Evolutionary conservation across 2,888 invertebrate species (phyloP).

Genomic region (Folsomia manolachei): DNA sequence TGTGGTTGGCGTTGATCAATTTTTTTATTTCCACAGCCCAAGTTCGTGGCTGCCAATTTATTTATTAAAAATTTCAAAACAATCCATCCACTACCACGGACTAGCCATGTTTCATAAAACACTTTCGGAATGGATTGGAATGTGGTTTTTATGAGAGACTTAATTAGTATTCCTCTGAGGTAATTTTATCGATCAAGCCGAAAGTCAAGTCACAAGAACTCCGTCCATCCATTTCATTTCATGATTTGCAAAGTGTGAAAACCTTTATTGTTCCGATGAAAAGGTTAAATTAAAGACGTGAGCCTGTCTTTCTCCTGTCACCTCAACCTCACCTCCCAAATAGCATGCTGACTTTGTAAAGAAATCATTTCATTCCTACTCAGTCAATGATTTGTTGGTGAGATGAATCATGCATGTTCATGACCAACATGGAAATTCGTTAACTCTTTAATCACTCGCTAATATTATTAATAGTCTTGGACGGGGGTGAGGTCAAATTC

Average conservation of each 20-base stretch:
- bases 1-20: background rate
- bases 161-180: slow-evolving; percentile 20
- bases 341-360: background rate
- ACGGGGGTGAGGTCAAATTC: background rate
- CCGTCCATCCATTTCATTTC: slow-evolving; percentile 3
- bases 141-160: slow-evolving; percentile 12
- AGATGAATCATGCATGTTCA: background rate
- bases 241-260: slow-evolving; percentile 36
- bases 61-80: slow-evolving; percentile 24
- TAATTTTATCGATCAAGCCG: slow-evolving; percentile 20
- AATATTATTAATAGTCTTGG: background rate
- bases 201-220: background rate
- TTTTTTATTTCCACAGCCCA: background rate
- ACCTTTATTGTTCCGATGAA: slow-evolving; percentile 25
- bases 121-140: background rate
- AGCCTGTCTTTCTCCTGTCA: no score
- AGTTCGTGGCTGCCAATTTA: slow-evolving; percentile 30
- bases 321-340: no score
- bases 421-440: no score
- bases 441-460: background rate
- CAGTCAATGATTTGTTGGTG: background rate
- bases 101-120: background rate
- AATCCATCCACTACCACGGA: background rate
- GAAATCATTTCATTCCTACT: no score
- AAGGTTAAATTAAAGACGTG: background rate